Evolutionary conservation across 1,140 invertebrate genomes (phyloP), one percentile per base, ranked within the genome.

Genomic region (Elysia chlorotica): DNA sequence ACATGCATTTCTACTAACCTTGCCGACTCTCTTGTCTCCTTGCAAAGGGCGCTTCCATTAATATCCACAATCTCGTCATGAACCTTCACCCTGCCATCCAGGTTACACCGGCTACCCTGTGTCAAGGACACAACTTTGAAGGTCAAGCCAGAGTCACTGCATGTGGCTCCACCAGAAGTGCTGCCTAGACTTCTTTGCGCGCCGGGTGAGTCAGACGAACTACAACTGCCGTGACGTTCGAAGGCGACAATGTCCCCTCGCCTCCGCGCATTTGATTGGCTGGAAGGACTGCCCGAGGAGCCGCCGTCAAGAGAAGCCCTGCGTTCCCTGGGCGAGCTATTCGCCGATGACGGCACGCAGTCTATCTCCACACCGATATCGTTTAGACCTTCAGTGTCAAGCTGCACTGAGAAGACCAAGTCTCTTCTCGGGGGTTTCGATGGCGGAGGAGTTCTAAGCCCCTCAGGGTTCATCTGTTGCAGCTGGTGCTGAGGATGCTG

Each of bases 391-490:
- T 56, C 33, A 19, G 69, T 69, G 41, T 73, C 38, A n/a, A 81
- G 61, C 53, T 77, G 71, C 23, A 81, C 78, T 14, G 73, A 76
- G 36, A 81, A 80, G 17, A 81, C 66, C 62, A 80, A 74, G 67
- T 81, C 80, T 61, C 76, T 81, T 17, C 80, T 61, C 2, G 80
- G 80, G 3, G 80, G 80, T 77, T 81, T 81, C 14, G 78, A 65
- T 30, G 80, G 80, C 1, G 80, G 80, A 2, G 77, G 75, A 31
- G 77, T 72, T 59, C 73, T 74, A n/a, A 67, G 35, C 10, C 54
- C 3, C 36, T 62, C 48, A 53, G 59, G 33, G 17, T 65, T 21
- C 19, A 57, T 56, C 30, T 70, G n/a, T 30, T 62, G 23, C n/a
- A 61, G 37, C 56, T n/a, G 2, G n/a, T 76, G 53, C 48, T 37